Percentiles rank a stretch among this genome's conserved stretches.
phyloP scores from a whole-genome alignment of 2,797 vertebrate species.

The Sarcophilus harrisii region DNA sequence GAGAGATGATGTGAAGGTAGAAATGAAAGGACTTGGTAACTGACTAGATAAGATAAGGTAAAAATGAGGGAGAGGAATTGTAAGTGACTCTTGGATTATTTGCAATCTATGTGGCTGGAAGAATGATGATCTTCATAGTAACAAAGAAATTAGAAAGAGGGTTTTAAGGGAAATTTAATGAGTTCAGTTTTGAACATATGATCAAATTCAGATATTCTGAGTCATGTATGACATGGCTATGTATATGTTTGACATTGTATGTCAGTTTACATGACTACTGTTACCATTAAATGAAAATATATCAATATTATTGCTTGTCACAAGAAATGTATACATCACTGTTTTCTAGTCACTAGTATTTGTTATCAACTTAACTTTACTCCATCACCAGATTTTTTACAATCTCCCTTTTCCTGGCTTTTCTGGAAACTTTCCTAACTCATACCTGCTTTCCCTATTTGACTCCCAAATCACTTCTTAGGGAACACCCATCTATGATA shows the following conservation, averaged over 20 bases:
- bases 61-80: not conserved
- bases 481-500: not conserved
- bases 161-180: not conserved
- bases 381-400: not conserved
- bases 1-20: not conserved
- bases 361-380: not conserved
- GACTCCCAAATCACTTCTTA: not conserved
- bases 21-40: not conserved
- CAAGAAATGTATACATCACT: not conserved
- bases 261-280: not conserved
- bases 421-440: not conserved
- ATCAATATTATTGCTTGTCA: not conserved
- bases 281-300: not conserved
- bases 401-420: not conserved
- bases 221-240: not conserved
- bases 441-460: not conserved
- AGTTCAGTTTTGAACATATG: not conserved
- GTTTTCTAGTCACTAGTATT: not conserved
- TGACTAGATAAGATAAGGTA: not conserved
- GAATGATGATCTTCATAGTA: not conserved
- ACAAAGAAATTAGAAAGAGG: not conserved
- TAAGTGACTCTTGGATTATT: not conserved
- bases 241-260: no score
- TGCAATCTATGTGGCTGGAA: not conserved
- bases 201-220: not conserved